phyloP scores from a whole-genome alignment of 2,113 vertebrate genomes.

The Toxotes chatareus region DNA sequence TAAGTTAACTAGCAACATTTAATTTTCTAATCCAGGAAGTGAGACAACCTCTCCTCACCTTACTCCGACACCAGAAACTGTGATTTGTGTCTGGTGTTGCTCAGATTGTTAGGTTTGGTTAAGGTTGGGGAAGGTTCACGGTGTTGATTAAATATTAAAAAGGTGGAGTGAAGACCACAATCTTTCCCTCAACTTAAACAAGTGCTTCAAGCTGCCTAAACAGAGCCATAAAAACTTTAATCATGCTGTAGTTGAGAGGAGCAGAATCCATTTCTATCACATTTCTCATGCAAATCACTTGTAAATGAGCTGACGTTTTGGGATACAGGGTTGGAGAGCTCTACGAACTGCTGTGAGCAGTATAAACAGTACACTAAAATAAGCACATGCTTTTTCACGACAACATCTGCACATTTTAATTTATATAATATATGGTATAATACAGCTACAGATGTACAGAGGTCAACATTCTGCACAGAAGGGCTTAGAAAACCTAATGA shows the following conservation, averaged over 20 bases:
- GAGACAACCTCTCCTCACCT: neutral
- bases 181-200: too few species aligned
- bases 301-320: constrained; percentile 11
- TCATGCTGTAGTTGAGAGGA: too few species aligned
- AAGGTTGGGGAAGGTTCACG: too few species aligned
- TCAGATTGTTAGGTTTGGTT: neutral
- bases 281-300: constrained; percentile 8
- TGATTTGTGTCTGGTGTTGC: neutral
- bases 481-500: constrained; percentile 23
- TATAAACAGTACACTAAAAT: neutral
- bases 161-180: too few species aligned
- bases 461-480: constrained; percentile 1
- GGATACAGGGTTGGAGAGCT: neutral
- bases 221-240: too few species aligned
- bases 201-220: too few species aligned
- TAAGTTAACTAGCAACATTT: neutral
- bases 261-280: neutral
- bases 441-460: neutral
- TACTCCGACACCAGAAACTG: neutral
- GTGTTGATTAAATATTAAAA: too few species aligned
- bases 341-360: neutral
- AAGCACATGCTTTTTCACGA: neutral
- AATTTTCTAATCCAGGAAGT: neutral
- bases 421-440: neutral
- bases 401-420: neutral